These are phyloP conservation scores for Clarias laeviceps DNA, from an alignment of 2,797 vertebrate genomes.

Conservation along the genomic window DNA sequence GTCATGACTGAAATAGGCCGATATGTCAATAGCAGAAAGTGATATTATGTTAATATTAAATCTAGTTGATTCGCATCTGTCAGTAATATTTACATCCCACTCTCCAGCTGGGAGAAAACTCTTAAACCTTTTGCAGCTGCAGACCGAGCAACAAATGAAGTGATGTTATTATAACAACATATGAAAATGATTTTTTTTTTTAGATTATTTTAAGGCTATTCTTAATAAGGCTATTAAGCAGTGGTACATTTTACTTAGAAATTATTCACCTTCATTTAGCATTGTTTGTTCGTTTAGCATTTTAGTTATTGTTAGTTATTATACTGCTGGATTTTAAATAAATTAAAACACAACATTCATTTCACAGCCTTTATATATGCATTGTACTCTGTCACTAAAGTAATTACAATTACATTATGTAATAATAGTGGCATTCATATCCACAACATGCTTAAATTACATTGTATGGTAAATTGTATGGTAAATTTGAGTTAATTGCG, in stretches of 20 bases:
- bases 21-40: conserved; percentile 6
- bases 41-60: conserved; percentile 1
- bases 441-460: background rate
- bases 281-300: background rate
- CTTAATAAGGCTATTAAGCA: too few relatives aligned
- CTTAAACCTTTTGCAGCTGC: background rate
- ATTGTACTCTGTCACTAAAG: background rate
- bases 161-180: background rate
- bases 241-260: background rate
- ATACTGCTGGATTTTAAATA: background rate
- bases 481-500: background rate
- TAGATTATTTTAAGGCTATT: background rate
- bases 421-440: background rate
- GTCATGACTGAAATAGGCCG: background rate
- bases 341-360: background rate
- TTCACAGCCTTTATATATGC: background rate
- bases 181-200: background rate
- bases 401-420: background rate
- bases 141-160: background rate
- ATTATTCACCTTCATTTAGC: background rate
- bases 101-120: background rate
- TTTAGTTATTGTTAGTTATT: background rate
- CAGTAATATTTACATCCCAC: background rate
- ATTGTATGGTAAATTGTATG: background rate
- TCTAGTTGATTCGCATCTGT: background rate